These are phyloP conservation scores for Orchesellides sinensis DNA, from an alignment of 2,888 invertebrate species.

Conservation along the genomic window DNA sequence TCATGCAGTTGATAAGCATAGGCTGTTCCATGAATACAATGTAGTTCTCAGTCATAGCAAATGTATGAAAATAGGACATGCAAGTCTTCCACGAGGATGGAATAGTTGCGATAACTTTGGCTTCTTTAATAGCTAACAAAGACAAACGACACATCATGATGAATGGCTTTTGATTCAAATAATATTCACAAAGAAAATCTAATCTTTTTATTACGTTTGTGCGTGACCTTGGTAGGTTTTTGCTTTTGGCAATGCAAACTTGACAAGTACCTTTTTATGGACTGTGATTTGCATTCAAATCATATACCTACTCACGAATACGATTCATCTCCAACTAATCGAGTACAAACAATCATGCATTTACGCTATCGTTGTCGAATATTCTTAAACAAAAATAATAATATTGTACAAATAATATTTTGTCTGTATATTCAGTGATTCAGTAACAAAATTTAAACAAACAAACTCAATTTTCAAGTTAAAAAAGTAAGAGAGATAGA, in stretches of 20 bases:
- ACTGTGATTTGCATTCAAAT: conserved; percentile 44
- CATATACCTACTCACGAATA: no score
- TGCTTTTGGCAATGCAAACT: conserved; percentile 9
- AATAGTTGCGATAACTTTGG: conserved; percentile 76
- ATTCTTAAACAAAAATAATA: no score
- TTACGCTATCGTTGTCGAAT: no score
- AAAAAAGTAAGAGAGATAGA: no score
- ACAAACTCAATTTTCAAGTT: no score
- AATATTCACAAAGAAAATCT: neutral
- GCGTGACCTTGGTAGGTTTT: conserved; percentile 40
- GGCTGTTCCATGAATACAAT: conserved; percentile 77
- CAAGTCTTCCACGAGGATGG: conserved; percentile 76
- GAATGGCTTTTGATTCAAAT: neutral
- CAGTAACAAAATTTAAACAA: no score
- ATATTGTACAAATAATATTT: no score
- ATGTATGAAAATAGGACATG: conserved; percentile 79
- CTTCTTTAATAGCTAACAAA: conserved; percentile 75
- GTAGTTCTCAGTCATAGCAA: conserved; percentile 77
- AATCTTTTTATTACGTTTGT: conserved; percentile 6
- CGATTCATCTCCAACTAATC: no score
- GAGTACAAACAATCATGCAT: no score
- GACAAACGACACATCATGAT: conserved; percentile 10
- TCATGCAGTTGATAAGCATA: conserved; percentile 77
- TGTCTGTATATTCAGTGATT: no score
- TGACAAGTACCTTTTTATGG: conserved; percentile 47